Evolutionary conservation across 1,140 invertebrate genomes (phyloP), one percentile per base, ranked within the genome.

Genomic region (Ephestia elutella): DNA sequence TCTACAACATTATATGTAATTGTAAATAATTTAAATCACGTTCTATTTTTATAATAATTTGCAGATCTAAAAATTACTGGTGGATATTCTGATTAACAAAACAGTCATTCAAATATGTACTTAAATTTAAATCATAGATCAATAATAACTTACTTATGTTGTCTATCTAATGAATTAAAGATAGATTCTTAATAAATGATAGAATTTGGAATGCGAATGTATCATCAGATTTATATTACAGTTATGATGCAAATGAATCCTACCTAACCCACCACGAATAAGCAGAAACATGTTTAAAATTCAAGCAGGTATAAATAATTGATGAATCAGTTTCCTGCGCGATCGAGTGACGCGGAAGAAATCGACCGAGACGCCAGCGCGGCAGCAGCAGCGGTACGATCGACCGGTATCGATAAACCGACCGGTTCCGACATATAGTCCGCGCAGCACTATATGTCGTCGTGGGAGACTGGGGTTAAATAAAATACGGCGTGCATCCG

Each of bases 241-340:
- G 58, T 75, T 70, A 69, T 73, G 57, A 73, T 65, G 56, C 66
- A 65, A 70, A 69, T 44, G 2, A 44, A 44, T 25, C 21, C 21
- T 25, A 25, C 21, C 21, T 25, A 25, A 25, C 21, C 2, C 38
- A 44, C 10, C 15, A 44, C 38, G 11, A 11, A 44, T 44, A 44
- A 44, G 60, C 63, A 69, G 70, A 70, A 64, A 67, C 38, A 25
- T 69, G 3, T 76, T 71, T 76, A 68, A 78, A 76, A 78, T 63
- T 76, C 71, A 78, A 74, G 32, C 66, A 58, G 59, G 65, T 73
- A 81, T 78, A 77, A 77, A 79, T 84, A 78, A 80, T 79, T 79
- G 72, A 80, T 78, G 68, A 78, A 75, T 77, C 68, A 64, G 66
- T 57, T 55, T 44, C 62, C 65, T 64, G 72, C 63, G 56, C 62